phyloP scores from a whole-genome alignment of 2,888 invertebrate genomes.

The Ethmia dodecea region DNA sequence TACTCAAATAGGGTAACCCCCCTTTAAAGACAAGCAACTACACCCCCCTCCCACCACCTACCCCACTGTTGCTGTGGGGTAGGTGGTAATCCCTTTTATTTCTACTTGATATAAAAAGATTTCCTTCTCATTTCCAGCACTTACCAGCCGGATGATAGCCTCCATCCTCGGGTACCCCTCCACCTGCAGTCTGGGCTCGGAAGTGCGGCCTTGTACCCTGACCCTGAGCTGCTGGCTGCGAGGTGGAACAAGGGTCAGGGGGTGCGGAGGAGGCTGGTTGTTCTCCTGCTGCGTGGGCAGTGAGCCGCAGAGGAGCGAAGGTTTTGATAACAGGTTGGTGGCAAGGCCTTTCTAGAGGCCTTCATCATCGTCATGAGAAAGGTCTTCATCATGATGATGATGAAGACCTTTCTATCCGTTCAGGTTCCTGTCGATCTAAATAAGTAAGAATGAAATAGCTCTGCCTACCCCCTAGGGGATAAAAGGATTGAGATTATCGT shows the following conservation, averaged over 20 bases:
- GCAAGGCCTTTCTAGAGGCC: background rate
- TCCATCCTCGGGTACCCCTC: constrained; percentile 78
- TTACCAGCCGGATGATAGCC: constrained; percentile 69
- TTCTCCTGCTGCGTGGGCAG: constrained; percentile 81
- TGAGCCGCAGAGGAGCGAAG: constrained; percentile 28
- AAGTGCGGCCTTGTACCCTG: constrained; percentile 81
- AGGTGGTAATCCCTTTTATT: too few species aligned
- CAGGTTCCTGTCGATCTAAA: too few species aligned
- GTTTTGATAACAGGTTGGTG: constrained; percentile 47
- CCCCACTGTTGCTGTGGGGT: background rate
- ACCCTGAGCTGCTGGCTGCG: constrained; percentile 86
- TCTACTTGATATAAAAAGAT: background rate
- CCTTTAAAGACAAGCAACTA: too few species aligned
- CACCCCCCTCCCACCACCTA: too few species aligned
- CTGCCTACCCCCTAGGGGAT: too few species aligned
- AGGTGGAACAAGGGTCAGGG: constrained; percentile 81
- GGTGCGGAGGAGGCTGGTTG: constrained; percentile 84
- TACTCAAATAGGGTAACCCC: too few species aligned
- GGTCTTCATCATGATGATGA: too few species aligned
- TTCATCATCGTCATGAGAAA: too few species aligned
- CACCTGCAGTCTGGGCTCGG: constrained; percentile 75
- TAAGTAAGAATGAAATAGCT: too few species aligned
- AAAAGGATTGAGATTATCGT: too few species aligned
- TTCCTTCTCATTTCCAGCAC: constrained; percentile 36
- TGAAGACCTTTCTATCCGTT: too few species aligned